phyloP scores from a whole-genome alignment of 2,888 invertebrate species.

The Arenicola marina region DNA sequence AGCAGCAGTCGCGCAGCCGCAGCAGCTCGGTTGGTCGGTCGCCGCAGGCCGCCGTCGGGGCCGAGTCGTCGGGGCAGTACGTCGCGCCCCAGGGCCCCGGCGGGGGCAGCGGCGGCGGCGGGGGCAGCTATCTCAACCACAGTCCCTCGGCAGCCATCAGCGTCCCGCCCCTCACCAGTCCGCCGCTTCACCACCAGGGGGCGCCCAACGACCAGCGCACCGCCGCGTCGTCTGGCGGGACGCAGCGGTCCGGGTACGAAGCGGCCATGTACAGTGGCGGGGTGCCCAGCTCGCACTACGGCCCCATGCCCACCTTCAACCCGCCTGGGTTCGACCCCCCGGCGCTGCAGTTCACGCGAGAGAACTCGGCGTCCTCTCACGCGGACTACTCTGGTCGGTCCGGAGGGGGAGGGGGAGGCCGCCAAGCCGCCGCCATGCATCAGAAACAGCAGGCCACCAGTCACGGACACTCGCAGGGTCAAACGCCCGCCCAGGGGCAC shows the following conservation, averaged over 20 bases:
- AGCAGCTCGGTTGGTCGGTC: not conserved
- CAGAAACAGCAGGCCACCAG: not conserved
- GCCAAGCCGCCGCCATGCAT: no score
- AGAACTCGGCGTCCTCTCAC: not conserved
- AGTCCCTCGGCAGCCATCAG: not conserved
- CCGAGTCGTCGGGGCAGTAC: no score
- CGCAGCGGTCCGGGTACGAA: not conserved
- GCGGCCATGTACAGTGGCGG: not conserved
- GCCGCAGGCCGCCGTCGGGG: not conserved
- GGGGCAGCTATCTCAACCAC: not conserved
- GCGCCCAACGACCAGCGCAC: not conserved
- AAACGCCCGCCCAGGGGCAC: not conserved
- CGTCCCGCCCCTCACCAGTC: not conserved
- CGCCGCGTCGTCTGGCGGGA: not conserved
- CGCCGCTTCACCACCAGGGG: not conserved
- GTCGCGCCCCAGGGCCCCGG: not conserved
- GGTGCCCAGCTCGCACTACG: not conserved
- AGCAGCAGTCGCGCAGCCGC: not conserved
- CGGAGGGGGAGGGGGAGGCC: no score
- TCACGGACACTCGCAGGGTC: not conserved
- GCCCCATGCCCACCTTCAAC: not conserved
- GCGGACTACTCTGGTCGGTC: not conserved
- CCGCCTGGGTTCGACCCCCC: constrained; percentile 1
- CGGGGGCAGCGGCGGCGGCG: no score
- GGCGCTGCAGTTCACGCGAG: not conserved